Conservation (phyloP, 1,140 invertebrate species). For the Ruditapes philippinarum region DNA sequence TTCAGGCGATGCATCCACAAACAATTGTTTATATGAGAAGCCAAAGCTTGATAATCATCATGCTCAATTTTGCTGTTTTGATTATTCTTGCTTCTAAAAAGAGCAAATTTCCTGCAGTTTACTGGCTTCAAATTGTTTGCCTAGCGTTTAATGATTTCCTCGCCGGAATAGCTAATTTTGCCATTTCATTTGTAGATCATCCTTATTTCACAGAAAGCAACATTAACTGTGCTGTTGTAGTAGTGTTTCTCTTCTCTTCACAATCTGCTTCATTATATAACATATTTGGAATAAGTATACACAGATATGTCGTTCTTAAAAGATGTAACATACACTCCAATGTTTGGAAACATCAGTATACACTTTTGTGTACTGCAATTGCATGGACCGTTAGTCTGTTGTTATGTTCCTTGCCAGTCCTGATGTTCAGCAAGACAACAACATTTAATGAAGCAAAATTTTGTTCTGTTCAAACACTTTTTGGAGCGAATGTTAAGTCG, state of each 20-base stretch:
- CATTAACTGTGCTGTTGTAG: not conserved
- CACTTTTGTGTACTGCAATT: not conserved
- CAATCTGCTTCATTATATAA: conserved; percentile 30
- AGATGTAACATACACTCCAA: no score
- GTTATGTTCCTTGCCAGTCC: not conserved
- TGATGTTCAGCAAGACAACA: not conserved
- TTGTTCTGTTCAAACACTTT: not conserved
- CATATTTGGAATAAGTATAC: conserved; percentile 39
- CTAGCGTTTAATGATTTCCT: conserved; percentile 13
- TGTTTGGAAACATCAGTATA: not conserved
- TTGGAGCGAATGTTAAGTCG: not conserved
- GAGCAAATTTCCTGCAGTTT: conserved; percentile 11
- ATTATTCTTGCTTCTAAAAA: not conserved
- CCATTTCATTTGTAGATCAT: not conserved
- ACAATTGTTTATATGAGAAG: not conserved
- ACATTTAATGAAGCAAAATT: not conserved
- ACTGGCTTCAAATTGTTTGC: conserved; percentile 31
- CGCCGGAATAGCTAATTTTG: conserved; percentile 5
- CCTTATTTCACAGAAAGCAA: not conserved
- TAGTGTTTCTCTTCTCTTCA: not conserved
- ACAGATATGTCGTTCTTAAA: not conserved
- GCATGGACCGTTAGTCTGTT: conserved; percentile 7
- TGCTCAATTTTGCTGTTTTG: not conserved
- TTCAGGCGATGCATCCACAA: not conserved
- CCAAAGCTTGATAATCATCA: not conserved